Percentiles rank a stretch among this genome's conserved stretches.
These are phyloP conservation scores for Apodemus agrarius DNA, from an alignment of 2,797 vertebrate species.

Conservation along the genomic window DNA sequence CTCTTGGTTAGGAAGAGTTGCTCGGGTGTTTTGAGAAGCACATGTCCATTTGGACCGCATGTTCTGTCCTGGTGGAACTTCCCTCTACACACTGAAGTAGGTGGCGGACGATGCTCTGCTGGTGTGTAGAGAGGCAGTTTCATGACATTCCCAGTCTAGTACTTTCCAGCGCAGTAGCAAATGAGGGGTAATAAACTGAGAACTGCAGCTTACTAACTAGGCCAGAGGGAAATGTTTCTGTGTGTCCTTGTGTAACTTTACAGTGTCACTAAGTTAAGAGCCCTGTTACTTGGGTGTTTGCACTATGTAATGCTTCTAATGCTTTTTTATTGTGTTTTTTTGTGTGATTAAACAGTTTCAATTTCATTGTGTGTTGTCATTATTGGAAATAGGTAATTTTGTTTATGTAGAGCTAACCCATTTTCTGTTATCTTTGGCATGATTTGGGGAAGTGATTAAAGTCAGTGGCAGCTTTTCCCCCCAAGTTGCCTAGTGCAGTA, in stretches of 20 bases:
- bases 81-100: neutral
- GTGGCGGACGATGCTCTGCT: neutral
- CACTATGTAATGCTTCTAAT: conserved; percentile 74
- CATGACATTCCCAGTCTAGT: neutral
- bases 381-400: conserved; percentile 51
- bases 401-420: neutral
- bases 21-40: neutral
- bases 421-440: conserved; percentile 47
- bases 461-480: neutral
- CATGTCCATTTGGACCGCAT: neutral
- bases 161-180: neutral
- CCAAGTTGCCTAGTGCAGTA: neutral
- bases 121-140: neutral
- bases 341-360: conserved; percentile 75
- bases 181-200: neutral
- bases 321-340: conserved; percentile 53
- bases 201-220: neutral
- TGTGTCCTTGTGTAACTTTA: conserved; percentile 14
- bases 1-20: conserved; percentile 16
- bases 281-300: conserved; percentile 65
- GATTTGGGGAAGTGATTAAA: conserved; percentile 5
- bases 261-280: neutral
- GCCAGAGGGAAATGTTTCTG: neutral
- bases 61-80: neutral
- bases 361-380: conserved; percentile 66